Evolutionary conservation across 2,113 vertebrate species (phyloP), one percentile per base, ranked within the genome.

Genomic region (Baryphthengus martii): DNA sequence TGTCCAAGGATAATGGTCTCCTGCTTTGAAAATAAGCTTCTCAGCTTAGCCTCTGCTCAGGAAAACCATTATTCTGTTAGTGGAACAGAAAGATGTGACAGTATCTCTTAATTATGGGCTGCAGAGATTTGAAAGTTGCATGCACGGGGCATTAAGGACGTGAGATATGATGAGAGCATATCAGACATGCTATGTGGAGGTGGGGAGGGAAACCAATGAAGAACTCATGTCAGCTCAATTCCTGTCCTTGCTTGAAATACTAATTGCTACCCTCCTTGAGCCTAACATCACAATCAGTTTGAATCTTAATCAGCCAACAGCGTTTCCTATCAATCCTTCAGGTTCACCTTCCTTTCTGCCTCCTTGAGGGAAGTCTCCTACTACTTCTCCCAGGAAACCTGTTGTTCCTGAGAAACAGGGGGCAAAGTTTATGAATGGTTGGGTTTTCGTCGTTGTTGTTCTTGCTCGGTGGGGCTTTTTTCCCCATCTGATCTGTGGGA

Each of bases 181-280:
- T 90, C 96, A 95, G 96, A 90, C 96, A 97, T 94, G 95, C 95
- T 76, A 63, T 42, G 91, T 91, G 94, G 85, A 88, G 82, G 88
- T 68, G 79, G 86, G 89, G 89, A 40, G 24, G 67, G 96, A 49
- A 81, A 88, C 93, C 26, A 40, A 50, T 68, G 91, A 73, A 59
- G 89, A 94, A 86, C 92, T 93, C 91, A 49, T 26, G 71, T 88
- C 93, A 93, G 75, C 81, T 95, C 91, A 4, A 5, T 67, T 81
- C 91, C 81, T 61, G 58, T 73, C 68, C 68, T 95, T 42, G 44
- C 90, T 52, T 42, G 78, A 73, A 95, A 93, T 33, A 66, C 90
- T 44, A 77, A 94, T 81, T n/a, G 70, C 86, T 73, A 45, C 87
- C 77, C 56, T 93, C 79, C 89, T 55, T 16, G 61, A 86, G 89